Evolutionary conservation across 2,888 invertebrate species (phyloP), one percentile per base, ranked within the genome.

Genomic region (Orthonevra nobilis): DNA sequence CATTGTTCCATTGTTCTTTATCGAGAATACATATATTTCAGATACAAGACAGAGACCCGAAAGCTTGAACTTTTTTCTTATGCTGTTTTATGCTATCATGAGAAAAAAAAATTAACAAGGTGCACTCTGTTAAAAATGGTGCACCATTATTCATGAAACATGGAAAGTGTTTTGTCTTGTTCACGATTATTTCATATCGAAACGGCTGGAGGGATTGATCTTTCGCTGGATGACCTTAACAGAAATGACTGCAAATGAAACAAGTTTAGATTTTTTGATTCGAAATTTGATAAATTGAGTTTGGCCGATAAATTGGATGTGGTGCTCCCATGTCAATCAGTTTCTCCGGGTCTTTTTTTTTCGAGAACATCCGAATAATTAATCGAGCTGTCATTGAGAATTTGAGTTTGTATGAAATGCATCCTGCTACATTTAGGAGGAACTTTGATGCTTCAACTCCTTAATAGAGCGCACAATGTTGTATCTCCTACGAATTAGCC

Each of bases 131-230:
- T 17, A 20, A 58, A 72, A 64, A 72, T 64, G 64, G 64, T 72
- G 52, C 58, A 77, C 52, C 75, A 64, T 77, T 58, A 64, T 72
- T 64, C 72, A 77, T 60, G 72, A 64, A 77, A 72, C 72, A 77
- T 60, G 72, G 77, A 72, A 77, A 77, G 77, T 72, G 77, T 72
- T 77, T 77, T 77, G 77, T 77, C 72, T 77, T 77, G 77, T 77
- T 70, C 58, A 64, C 52, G 77, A 77, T 77, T 64, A 72, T 72
- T 72, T 72, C 64, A 72, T 77, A 77, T 77, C 77, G 52, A 20
- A 77, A 63, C 38, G 34, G 54, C 32, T 30, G 17, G 40, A 63
- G 40, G 70, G 77, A 77, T 77, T 70, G 77, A 77, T 77, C 77
- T 77, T 70, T 36, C 26, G 36, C 20, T 23, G 52, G 32, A 44